A percentile compares a stretch with the other conserved stretches of the same genome.
phyloP scores from a whole-genome alignment of 2,797 vertebrate species.

The Cichlasoma orientale region DNA sequence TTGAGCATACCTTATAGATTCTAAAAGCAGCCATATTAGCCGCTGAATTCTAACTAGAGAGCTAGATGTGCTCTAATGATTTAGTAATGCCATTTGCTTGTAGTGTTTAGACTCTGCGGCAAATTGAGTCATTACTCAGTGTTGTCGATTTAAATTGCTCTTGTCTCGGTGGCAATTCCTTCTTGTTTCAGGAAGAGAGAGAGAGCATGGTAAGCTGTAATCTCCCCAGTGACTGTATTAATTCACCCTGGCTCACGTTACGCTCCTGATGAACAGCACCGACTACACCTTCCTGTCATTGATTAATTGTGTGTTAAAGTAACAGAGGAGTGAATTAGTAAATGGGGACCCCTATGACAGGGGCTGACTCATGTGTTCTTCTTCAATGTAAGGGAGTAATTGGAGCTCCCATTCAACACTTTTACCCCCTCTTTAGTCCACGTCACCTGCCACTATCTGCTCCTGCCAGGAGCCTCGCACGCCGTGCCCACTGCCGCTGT shows the following conservation, averaged over 20 bases:
- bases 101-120: slow-evolving; percentile 75
- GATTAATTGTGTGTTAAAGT: slow-evolving; percentile 82
- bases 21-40: slow-evolving; percentile 52
- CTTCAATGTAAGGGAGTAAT: slow-evolving; percentile 57
- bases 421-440: slow-evolving; percentile 35
- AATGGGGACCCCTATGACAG: slow-evolving; percentile 68
- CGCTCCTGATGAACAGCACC: slow-evolving; percentile 71
- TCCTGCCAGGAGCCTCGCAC: slow-evolving; percentile 52
- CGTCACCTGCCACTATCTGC: slow-evolving; percentile 69
- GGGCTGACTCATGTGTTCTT: slow-evolving; percentile 55
- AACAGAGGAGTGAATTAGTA: slow-evolving; percentile 80
- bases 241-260: slow-evolving; percentile 75
- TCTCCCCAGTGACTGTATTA: slow-evolving; percentile 77
- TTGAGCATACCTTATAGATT: slow-evolving; percentile 13
- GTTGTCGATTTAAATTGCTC: slow-evolving; percentile 79
- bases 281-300: slow-evolving; percentile 76
- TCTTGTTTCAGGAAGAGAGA: slow-evolving; percentile 74
- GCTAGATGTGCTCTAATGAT: slow-evolving; percentile 73
- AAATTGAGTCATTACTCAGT: slow-evolving; percentile 81
- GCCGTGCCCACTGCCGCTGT: slow-evolving; percentile 51
- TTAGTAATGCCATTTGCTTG: slow-evolving; percentile 77
- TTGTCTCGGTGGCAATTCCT: slow-evolving; percentile 74
- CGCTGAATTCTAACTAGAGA: slow-evolving; percentile 51
- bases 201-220: slow-evolving; percentile 62
- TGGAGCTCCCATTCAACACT: slow-evolving; percentile 57